Evolutionary conservation across 2,113 vertebrate genomes (phyloP).

Genomic region (Meleagris gallopavo): DNA sequence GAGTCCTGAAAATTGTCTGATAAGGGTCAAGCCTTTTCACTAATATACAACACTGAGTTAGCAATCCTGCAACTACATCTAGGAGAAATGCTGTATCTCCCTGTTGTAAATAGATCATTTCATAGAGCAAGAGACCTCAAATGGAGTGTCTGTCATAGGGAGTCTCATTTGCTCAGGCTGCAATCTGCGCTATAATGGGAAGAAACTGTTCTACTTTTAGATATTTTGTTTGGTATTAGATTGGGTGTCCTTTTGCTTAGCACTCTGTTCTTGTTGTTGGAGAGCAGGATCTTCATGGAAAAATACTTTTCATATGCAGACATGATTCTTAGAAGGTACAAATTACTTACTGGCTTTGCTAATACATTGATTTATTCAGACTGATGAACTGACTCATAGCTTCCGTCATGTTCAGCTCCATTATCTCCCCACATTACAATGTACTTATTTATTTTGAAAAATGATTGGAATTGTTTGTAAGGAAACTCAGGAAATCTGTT

Average conservation of each 20-base stretch:
- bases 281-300: neutral
- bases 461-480: neutral
- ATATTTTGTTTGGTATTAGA: fast-evolving
- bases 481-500: neutral
- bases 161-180: neutral
- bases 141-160: fast-evolving
- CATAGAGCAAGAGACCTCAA: fast-evolving
- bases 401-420: neutral
- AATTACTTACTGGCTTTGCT: neutral
- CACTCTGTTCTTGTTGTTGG: neutral
- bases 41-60: fast-evolving
- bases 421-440: neutral
- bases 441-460: neutral
- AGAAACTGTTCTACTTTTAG: fast-evolving
- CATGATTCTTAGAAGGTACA: neutral
- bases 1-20: neutral
- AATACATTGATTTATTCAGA: neutral
- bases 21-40: neutral
- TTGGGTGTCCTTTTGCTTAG: neutral
- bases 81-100: fast-evolving
- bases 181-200: fast-evolving
- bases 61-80: neutral
- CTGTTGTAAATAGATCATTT: neutral
- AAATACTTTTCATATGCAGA: neutral
- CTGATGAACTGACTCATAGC: neutral